A percentile compares a stretch with the other conserved stretches of the same genome.
These are phyloP conservation scores for Bubo blakistoni DNA, from an alignment of 2,113 vertebrate species.

Conservation along the genomic window DNA sequence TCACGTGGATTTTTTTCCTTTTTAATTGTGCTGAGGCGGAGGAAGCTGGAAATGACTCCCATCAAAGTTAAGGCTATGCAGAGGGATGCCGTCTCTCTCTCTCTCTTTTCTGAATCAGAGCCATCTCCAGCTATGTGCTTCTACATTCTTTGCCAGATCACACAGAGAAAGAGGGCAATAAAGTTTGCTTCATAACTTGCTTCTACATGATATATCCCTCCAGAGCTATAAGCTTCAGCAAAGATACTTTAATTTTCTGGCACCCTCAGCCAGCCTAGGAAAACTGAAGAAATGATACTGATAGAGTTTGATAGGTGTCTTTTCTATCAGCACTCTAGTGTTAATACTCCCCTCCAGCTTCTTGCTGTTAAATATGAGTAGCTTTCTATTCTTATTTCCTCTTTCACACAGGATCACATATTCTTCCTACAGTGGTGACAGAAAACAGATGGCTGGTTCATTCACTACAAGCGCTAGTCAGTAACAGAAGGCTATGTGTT, in stretches of 20 bases:
- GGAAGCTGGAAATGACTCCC: neutral
- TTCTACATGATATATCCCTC: neutral
- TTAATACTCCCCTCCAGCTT: neutral
- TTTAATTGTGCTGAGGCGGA: neutral
- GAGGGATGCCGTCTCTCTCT: neutral
- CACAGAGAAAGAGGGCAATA: neutral
- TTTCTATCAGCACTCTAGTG: neutral
- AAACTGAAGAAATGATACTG: neutral
- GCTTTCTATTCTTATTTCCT: conserved; percentile 6
- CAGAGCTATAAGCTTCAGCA: neutral
- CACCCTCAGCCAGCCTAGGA: neutral
- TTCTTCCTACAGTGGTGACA: neutral
- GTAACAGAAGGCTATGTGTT: neutral
- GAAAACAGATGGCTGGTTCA: neutral
- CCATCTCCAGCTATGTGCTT: neutral
- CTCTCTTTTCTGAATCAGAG: neutral
- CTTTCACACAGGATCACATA: neutral
- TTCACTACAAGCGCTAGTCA: neutral
- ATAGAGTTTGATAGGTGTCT: neutral
- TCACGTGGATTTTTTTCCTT: neutral
- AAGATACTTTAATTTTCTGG: neutral
- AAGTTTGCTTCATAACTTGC: neutral
- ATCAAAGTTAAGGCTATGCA: neutral
- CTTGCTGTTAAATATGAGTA: neutral
- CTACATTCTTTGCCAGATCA: neutral